Evolutionary conservation across 2,888 invertebrate species (phyloP).

Genomic region (Drosophila anomelani): DNA sequence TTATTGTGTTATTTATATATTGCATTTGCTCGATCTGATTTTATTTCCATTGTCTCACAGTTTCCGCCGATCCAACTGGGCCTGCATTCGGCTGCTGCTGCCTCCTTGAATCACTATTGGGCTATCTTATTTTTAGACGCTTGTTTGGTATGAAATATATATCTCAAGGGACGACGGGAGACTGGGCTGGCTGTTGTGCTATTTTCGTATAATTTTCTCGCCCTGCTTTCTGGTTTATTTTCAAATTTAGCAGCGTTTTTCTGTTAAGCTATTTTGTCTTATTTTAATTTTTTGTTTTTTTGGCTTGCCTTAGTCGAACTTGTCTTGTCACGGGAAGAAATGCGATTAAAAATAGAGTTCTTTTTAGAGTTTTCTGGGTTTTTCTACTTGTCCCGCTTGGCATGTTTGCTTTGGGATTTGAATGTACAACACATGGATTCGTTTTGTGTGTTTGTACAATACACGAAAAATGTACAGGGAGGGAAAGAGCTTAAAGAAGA

Average conservation of each 20-base stretch:
- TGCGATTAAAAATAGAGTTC: constrained; percentile 71
- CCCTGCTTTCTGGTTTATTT: constrained; percentile 70
- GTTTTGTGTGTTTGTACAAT: constrained; percentile 11
- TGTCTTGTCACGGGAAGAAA: constrained; percentile 69
- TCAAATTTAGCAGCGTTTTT: constrained; percentile 53
- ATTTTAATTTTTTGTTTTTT: constrained; percentile 11
- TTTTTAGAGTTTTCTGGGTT: constrained; percentile 42
- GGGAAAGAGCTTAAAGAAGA: not conserved
- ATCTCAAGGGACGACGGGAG: constrained; percentile 45
- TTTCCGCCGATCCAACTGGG: constrained; percentile 22
- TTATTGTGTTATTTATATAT: constrained; percentile 71
- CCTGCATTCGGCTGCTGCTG: constrained; percentile 25
- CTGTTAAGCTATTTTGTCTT: constrained; percentile 11
- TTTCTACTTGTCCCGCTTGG: constrained; percentile 25
- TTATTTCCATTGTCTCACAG: constrained; percentile 30
- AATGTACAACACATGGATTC: constrained; percentile 18
- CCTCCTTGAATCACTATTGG: constrained; percentile 41
- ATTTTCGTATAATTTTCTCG: constrained; percentile 49
- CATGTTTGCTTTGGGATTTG: constrained; percentile 31
- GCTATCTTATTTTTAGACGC: constrained; percentile 62
- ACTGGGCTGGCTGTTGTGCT: constrained; percentile 29
- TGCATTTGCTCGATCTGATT: constrained; percentile 56
- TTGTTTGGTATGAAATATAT: constrained; percentile 43
- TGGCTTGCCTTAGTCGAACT: constrained; percentile 60
- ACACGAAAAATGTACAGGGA: not conserved